These are phyloP conservation scores for Ochotona curzoniae DNA, from an alignment of 2,113 vertebrate species.

Conservation along the genomic window DNA sequence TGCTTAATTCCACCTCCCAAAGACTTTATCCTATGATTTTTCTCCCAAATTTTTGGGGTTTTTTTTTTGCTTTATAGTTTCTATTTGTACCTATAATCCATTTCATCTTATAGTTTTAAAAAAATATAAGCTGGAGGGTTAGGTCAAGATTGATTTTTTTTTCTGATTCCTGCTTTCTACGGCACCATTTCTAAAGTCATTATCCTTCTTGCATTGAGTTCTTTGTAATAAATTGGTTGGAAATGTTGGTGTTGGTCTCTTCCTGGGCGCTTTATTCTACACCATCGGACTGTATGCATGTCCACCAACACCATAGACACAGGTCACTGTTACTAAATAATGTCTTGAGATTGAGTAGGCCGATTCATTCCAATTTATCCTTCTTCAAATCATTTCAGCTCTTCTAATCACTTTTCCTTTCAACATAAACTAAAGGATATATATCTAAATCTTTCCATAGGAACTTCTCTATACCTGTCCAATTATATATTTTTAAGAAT, in stretches of 20 bases:
- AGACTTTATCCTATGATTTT: background rate
- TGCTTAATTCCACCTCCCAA: background rate
- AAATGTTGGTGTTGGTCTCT: background rate
- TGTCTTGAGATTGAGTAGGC: background rate
- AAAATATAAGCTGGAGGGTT: background rate
- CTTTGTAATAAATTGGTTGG: background rate
- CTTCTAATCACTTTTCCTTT: background rate
- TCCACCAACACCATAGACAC: background rate
- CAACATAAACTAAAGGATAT: background rate
- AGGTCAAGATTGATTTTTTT: background rate
- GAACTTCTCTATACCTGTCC: no score
- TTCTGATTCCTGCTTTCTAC: background rate
- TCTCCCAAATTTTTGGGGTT: background rate
- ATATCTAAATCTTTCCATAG: no score
- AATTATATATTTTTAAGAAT: background rate
- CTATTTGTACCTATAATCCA: background rate
- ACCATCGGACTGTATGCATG: background rate
- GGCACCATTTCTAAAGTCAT: background rate
- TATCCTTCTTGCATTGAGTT: background rate
- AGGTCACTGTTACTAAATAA: background rate
- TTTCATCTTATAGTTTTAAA: background rate
- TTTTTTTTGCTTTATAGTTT: background rate
- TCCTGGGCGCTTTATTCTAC: background rate
- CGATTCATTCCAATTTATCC: background rate
- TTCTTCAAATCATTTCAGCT: background rate